Evolutionary conservation across 2,888 invertebrate species (phyloP), one percentile per base, ranked within the genome.

Genomic region (Uloborus plumipes): DNA sequence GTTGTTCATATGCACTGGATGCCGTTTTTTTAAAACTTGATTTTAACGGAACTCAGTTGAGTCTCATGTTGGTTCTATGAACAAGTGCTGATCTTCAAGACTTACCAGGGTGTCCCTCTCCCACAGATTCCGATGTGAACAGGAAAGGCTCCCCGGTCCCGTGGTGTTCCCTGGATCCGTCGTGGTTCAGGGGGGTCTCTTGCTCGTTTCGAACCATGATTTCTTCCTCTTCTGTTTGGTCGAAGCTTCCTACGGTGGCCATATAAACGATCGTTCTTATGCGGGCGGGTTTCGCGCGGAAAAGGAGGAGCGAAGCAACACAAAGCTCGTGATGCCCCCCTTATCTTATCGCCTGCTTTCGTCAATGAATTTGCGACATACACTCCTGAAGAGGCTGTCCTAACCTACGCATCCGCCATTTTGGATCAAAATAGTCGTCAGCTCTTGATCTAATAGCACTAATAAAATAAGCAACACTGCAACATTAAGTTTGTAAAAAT

Each of bases 61-160:
- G 39, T 11, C 1, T 39, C 7, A 39, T 9, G 39, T 9, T 7
- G 39, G 3, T 39, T 39, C 39, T 39, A 7, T 39, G 39, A 9
- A 31, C 31, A 1, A 11, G 39, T 1, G 20, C 9, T 20, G 15
- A 2, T 62, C 4, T 62, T 62, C 2, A 15, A 31, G 13, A 79
- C 83, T 84, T 84, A 88, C 87, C 88, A 91, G 98, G 97, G 91
- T 98, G 98, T 88, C 98, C 98, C 92, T 98, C 98, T 89, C 97
- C 97, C 87, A 98, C 98, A 73, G 97, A 97, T 91, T 98, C 98
- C 39, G 97, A 98, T 86, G 98, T 97, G 91, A 98, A 98, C 85
- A 98, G 92, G 91, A 98, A 98, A 88, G 94, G 92, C 88, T 95
- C 94, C n/a, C 67, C 81, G 6, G 58, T 53, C 7, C 84, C 84